Base-by-base conservation (phyloP, 1,140 invertebrate genomes). In the Hycleus phaleratus region DNA sequence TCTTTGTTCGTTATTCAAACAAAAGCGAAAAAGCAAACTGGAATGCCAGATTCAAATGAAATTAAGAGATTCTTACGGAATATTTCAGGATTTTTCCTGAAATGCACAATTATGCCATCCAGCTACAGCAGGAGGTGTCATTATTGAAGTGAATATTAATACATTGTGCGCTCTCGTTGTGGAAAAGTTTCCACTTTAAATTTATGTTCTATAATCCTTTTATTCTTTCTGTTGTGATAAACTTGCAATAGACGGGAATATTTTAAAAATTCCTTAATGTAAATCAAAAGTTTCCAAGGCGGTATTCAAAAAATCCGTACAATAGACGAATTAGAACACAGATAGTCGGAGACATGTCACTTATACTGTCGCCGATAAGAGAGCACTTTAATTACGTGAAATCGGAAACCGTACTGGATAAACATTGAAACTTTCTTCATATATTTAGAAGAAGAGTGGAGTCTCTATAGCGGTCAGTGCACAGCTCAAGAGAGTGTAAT, bases 121-220 rank as follows among this genome's bases (percentile, higher is more conserved):
- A 44, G 54, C 46, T 48, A 48, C 54, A 40, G 47, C 46, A 44
- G 47, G 54, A 56, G 54, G 54, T 48, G 54, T 56, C 54, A 56
- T 56, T 56, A 56, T 56, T 32, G 48, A 56, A 56, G 54, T 56
- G 54, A 56, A 56, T 56, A 56, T 56, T 56, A 56, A 56, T 56
- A 56, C 54, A 56, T 56, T 56, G 43, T 49, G 25, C 54, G 39
- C 54, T 32, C 7, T 32, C 32, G 7, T 32, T 32, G 4, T 32
- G 26, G 10, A 12, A 56, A 48, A 56, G 45, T 49, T 48, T 47
- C 38, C 38, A 49, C 54, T 56, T 56, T 56, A 48, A 56, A 56
- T 56, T 56, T 56, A 56, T 56, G 54, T 45, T 42, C 51, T 48
- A 42, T 56, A 56, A 56, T 44, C 46, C 54, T 49, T 56, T 56